Evolutionary conservation across 2,797 vertebrate species (phyloP).

Genomic region (Onychomys leucogaster): DNA sequence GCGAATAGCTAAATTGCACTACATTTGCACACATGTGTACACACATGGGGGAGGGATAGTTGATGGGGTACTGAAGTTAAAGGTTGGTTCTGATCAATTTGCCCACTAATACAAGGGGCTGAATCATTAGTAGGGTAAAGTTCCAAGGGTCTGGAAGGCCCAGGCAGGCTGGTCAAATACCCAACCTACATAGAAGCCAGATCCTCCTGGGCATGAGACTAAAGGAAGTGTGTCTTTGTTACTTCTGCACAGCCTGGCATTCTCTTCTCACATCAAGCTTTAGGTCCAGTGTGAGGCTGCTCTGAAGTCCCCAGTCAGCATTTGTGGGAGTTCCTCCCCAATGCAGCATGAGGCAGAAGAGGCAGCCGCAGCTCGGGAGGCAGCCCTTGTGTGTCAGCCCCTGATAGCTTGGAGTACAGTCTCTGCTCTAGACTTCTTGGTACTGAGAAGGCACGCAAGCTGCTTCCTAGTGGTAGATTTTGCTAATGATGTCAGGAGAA

Average conservation of each 20-base stretch:
- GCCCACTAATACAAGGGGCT: neutral
- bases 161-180: accelerated
- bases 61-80: neutral
- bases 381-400: neutral
- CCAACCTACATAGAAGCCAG: accelerated
- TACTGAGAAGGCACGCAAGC: neutral
- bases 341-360: neutral
- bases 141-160: accelerated
- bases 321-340: neutral
- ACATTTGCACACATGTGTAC: neutral
- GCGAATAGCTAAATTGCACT: neutral
- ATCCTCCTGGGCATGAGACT: neutral
- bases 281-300: neutral
- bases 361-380: neutral
- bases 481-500: neutral
- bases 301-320: neutral
- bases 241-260: neutral
- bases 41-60: neutral
- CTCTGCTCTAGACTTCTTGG: conserved; percentile 30
- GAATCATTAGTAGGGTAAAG: accelerated
- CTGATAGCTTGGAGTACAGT: neutral
- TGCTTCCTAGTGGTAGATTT: neutral
- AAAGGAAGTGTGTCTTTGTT: accelerated
- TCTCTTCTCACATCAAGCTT: neutral
- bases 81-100: neutral